Evolutionary conservation across 2,888 invertebrate species (phyloP).

Genomic region (Drosophila meridionalis): DNA sequence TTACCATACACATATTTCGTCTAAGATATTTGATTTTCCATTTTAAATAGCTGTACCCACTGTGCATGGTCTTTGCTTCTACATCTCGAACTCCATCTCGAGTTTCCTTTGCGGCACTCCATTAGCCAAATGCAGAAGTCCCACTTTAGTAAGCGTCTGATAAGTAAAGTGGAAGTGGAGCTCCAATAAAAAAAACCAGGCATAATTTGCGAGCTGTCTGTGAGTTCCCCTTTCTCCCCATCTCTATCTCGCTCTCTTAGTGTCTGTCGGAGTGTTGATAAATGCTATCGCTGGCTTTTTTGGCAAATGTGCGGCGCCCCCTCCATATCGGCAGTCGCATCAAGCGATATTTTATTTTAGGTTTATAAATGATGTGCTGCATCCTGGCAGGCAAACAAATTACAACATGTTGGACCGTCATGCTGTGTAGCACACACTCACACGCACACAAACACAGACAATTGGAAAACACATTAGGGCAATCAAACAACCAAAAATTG

Average conservation of each 20-base stretch:
- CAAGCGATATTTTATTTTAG: constrained; percentile 40
- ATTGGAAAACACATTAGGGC: constrained; percentile 79
- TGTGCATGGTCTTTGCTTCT: constrained; percentile 24
- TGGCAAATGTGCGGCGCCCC: constrained; percentile 66
- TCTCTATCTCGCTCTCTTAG: not conserved
- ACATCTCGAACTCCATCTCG: constrained; percentile 36
- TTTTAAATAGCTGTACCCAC: constrained; percentile 5
- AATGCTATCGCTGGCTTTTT: constrained; percentile 64
- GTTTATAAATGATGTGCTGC: constrained; percentile 74
- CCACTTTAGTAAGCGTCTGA: constrained; percentile 47
- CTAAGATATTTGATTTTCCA: not conserved
- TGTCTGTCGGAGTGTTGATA: constrained; percentile 49
- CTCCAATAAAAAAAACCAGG: constrained; percentile 32
- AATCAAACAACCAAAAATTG: constrained; percentile 78
- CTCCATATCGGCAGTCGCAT: constrained; percentile 39
- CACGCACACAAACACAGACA: constrained; percentile 50
- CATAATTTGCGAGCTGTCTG: constrained; percentile 50
- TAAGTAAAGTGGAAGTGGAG: constrained; percentile 60
- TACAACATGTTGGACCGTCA: constrained; percentile 70
- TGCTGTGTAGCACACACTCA: constrained; percentile 46
- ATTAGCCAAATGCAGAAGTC: constrained; percentile 67
- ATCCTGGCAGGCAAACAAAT: constrained; percentile 70
- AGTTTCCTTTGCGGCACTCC: constrained; percentile 58
- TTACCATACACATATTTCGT: not conserved
- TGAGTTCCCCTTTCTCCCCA: constrained; percentile 2